Evolutionary conservation across 1,140 invertebrate genomes (phyloP).

Genomic region (Pseudomyrmex concolor): DNA sequence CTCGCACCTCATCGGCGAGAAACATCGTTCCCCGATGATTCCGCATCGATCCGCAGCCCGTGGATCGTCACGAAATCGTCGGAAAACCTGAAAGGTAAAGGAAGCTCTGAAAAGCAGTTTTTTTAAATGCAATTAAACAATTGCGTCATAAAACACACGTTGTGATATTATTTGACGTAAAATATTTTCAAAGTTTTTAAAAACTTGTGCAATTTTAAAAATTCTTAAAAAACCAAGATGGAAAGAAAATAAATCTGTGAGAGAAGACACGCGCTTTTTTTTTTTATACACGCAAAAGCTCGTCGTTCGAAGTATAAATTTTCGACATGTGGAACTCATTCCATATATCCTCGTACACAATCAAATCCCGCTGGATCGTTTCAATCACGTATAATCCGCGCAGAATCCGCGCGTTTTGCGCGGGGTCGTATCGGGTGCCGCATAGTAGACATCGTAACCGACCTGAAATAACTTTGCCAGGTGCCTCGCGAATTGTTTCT

Average conservation of each 20-base stretch:
- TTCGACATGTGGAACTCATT: background rate
- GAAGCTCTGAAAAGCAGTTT: background rate
- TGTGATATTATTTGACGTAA: background rate
- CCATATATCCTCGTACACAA: background rate
- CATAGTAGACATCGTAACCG: background rate
- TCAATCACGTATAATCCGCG: conserved; percentile 34
- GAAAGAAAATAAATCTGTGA: background rate
- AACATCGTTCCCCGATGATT: conserved; percentile 20
- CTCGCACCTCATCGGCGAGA: conserved; percentile 62
- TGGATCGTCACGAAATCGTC: background rate
- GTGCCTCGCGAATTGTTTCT: conserved; percentile 36
- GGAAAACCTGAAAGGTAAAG: background rate
- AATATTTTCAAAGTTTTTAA: no score
- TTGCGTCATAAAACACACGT: background rate
- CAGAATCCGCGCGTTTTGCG: conserved; percentile 8
- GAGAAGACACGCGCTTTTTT: background rate
- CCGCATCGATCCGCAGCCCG: conserved; percentile 41
- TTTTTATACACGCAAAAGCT: background rate
- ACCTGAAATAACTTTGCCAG: conserved; percentile 44
- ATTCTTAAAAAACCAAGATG: no score
- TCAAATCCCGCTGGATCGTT: conserved; percentile 22
- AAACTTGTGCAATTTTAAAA: no score
- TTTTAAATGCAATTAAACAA: no score
- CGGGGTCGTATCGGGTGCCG: background rate
- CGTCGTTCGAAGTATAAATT: conserved; percentile 30